Evolutionary conservation across 2,888 invertebrate genomes (phyloP), one percentile per base, ranked within the genome.

Genomic region (Peribatodes rhomboidaria): DNA sequence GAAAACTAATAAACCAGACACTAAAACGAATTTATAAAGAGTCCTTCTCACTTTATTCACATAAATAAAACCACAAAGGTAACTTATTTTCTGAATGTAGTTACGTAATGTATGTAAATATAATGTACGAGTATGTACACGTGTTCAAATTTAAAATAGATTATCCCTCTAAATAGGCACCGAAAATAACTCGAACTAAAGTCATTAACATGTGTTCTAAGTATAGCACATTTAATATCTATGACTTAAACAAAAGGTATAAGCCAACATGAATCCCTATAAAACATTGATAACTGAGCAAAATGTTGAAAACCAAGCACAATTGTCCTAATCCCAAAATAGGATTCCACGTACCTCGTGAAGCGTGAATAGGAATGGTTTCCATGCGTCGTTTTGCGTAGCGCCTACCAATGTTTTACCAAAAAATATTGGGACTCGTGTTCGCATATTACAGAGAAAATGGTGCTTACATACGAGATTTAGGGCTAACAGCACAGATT

Each of bases 321-420:
- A 67, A 72, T 70, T 65, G 60, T 69, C 61, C 61, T 68, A 64
- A 72, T 70, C 67, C 68, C 64, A 60, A 68, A 70, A 72, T 70
- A 67, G 72, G 70, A 72, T 72, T 70, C 68, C 60, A 55, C 66
- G 55, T 63, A 62, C 42, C 52, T 64, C 56, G 61, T 61, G 66
- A 67, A 67, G 69, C 68, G 65, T 71, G 68, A 68, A 71, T 69
- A 60, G 69, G 55, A 66, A 60, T 42, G 65, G 53, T 67, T 68
- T 68, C 60, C 60, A 67, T 68, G 44, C 63, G 66, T 65, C 62
- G 50, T 68, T 68, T 71, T 65, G 54, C 52, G 55, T 66, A 66
- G 68, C 49, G 59, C 72, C 72, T 67, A 68, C 65, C 67, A 69
- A 68, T 70, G 67, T 72, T 70, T 72, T 68, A 68, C 62, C 63